Percentiles rank a stretch among this genome's conserved stretches.
These are phyloP conservation scores for Apostichopus japonicus DNA, from an alignment of 35 echinoderm and acorn worm genomes.

Conservation along the genomic window DNA sequence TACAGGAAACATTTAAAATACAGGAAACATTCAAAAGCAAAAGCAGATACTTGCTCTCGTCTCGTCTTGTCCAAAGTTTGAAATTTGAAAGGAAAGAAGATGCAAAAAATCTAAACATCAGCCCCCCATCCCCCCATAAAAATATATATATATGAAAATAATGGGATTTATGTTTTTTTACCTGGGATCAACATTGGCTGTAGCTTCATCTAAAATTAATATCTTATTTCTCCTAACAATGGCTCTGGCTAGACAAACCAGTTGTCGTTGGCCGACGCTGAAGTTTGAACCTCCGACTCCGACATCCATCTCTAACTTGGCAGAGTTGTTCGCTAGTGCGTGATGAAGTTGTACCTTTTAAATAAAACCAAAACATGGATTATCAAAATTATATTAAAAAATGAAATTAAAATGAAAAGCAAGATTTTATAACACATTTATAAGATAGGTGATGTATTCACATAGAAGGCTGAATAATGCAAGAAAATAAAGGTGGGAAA, in stretches of 20 bases:
- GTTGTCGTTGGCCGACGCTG: slow-evolving; percentile 81
- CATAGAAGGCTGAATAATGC: no score
- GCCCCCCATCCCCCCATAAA: no score
- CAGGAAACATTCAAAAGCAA: background rate
- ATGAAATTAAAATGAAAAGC: background rate
- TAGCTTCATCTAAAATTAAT: slow-evolving; percentile 91
- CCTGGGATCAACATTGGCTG: slow-evolving; percentile 95
- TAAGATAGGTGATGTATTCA: no score
- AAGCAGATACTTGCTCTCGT: background rate
- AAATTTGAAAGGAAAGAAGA: no score
- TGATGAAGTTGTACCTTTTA: slow-evolving; percentile 72
- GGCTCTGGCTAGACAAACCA: slow-evolving; percentile 88
- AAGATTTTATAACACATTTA: background rate
- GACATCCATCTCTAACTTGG: slow-evolving; percentile 82
- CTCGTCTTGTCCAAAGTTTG: no score
- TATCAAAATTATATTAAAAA: no score
- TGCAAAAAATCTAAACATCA: no score
- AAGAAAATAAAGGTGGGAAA: no score
- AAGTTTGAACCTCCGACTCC: slow-evolving; percentile 57
- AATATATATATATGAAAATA: no score
- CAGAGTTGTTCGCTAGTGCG: slow-evolving; percentile 51
- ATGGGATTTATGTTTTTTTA: background rate
- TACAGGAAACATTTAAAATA: no score
- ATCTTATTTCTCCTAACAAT: slow-evolving; percentile 79
- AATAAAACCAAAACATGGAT: no score